These are phyloP conservation scores for Dynastes hyllus DNA, from an alignment of 2,888 invertebrate species.

Conservation along the genomic window DNA sequence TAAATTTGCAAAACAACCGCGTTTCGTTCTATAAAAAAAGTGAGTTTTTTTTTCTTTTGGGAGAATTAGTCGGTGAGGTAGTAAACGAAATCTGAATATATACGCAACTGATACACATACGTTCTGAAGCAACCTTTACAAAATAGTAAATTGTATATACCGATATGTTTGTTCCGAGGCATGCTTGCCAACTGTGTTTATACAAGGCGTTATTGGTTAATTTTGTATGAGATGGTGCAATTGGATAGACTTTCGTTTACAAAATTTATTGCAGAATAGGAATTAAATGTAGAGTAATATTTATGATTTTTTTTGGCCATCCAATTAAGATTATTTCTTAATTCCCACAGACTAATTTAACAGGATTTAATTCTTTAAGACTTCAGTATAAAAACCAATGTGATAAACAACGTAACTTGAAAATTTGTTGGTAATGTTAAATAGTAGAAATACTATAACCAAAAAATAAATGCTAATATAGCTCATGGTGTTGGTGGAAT, in stretches of 20 bases:
- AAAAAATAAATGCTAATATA: no score
- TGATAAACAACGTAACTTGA: no score
- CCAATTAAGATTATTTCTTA: no score
- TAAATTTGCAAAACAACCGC: conserved; percentile 45
- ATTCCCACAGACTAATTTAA: no score
- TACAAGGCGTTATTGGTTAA: conserved; percentile 22
- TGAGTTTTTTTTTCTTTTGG: not conserved
- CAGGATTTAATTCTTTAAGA: no score
- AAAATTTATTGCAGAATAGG: not conserved
- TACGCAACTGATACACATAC: not conserved
- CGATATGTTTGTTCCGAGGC: not conserved
- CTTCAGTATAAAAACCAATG: no score
- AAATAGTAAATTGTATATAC: conserved; percentile 16
- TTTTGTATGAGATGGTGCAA: conserved; percentile 9
- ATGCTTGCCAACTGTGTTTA: conserved; percentile 23
- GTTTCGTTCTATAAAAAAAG: conserved; percentile 39
- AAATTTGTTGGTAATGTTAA: no score
- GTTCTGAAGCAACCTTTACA: conserved; percentile 11
- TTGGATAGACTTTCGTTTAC: conserved; percentile 10
- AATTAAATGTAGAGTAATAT: no score
- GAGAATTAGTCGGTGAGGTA: not conserved
- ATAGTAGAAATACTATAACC: no score
- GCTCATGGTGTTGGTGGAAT: no score
- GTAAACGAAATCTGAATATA: not conserved
- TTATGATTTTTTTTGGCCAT: no score